Base-by-base conservation (phyloP, 2,113 vertebrate species). In the Strigops habroptila region DNA sequence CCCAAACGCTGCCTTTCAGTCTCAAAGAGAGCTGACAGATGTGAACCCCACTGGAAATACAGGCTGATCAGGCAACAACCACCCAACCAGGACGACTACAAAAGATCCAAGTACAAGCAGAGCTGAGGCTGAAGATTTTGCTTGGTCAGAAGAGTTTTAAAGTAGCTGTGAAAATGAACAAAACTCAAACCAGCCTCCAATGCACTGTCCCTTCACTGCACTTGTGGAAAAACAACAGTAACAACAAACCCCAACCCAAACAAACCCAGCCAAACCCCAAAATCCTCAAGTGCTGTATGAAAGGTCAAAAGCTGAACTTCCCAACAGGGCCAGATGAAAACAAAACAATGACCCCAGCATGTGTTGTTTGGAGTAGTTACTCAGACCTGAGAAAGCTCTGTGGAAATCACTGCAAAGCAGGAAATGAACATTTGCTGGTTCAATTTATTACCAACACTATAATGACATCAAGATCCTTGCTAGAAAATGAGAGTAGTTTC, bases 31-130 rank as follows among this genome's bases (percentile, higher is more conserved):
- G 35, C 60, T 21, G 18, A 4, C 0, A 39, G 60, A 46, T 13
- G 12, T 5, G 63, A 87, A 39, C 4, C 53, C 41, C 24, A 4
- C 52, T 55, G 53, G 71, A 62, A 77, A 77, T 5, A 46, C 37
- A 48, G 55, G 30, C 44, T 52, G 7, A 39, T 14, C 51, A 17
- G 10, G 16, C 27, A 69, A 2, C 4, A 33, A 14, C 3, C 48
- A 2, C 41, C 23, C 12, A 14, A 28, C 43, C 30, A 8, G 0
- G 0, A 41, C 30, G 5, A 8, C 44, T 17, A 4, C 1, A 1
- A 33, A 43, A 80, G 23, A 65, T 7, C 49, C 68, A 37, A 41
- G 17, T 1, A 63, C 25, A 30, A 37, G 60, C 35, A 88, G 37
- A 77, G 27, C 18, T 4, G 31, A 23, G 43, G 74, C 49, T 70